phyloP scores from a whole-genome alignment of 2,888 invertebrate genomes.

The Ormyrus rosae region DNA sequence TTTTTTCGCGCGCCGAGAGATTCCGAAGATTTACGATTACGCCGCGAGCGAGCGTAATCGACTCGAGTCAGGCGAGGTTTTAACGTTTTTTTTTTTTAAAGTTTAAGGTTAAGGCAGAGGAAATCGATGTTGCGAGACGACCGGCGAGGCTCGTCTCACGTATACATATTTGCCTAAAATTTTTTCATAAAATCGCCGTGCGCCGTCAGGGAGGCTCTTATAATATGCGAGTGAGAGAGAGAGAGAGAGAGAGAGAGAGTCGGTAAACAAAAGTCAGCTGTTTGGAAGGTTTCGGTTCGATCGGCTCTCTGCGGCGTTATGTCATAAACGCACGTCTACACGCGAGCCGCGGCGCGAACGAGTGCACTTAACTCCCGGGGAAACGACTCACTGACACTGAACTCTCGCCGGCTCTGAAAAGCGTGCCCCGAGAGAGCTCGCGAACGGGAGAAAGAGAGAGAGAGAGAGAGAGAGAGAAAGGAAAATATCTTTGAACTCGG shows the following conservation, averaged over 20 bases:
- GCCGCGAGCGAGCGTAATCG: too few relatives aligned
- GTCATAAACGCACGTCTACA: constrained; percentile 25
- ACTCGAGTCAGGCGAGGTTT: too few relatives aligned
- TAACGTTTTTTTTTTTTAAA: too few relatives aligned
- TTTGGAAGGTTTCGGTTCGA: constrained; percentile 28
- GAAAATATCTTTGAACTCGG: not conserved
- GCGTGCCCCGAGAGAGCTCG: not conserved
- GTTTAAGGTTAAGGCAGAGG: too few relatives aligned
- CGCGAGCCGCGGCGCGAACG: not conserved
- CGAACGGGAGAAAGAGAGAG: not conserved
- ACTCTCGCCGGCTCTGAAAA: constrained; percentile 29
- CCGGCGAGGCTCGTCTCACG: not conserved
- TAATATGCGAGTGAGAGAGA: too few relatives aligned
- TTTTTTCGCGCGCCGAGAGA: too few relatives aligned
- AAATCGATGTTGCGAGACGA: not conserved
- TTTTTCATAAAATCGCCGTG: constrained; percentile 24
- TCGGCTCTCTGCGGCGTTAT: constrained; percentile 23
- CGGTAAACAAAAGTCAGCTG: constrained; percentile 46
- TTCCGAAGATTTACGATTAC: too few relatives aligned
- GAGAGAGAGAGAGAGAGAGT: not conserved
- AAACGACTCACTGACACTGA: constrained; percentile 22
- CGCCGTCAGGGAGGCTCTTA: too few relatives aligned
- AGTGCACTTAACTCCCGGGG: not conserved
- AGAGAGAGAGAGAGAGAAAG: not conserved
- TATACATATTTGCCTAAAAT: constrained; percentile 5